Evolutionary conservation across 2,797 vertebrate genomes (phyloP).

Genomic region (Hybognathus amarus): DNA sequence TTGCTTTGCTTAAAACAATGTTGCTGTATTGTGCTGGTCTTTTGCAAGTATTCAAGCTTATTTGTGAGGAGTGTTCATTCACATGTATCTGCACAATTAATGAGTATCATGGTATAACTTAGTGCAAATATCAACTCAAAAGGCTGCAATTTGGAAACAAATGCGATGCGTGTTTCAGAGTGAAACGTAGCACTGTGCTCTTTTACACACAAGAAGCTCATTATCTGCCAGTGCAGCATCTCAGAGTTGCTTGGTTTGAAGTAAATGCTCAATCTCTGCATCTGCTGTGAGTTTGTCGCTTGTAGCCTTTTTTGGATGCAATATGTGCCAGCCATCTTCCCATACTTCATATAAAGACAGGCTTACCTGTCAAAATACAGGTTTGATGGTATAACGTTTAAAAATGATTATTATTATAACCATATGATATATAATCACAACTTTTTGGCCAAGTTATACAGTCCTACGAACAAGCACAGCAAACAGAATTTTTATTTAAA

Average conservation of each 20-base stretch:
- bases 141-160: background rate
- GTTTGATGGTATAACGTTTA: background rate
- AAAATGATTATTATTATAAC: background rate
- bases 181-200: background rate
- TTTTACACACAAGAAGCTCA: background rate
- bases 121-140: background rate
- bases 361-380: background rate
- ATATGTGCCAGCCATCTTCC: background rate
- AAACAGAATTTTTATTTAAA: background rate
- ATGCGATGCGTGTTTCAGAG: background rate
- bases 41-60: background rate
- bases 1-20: background rate
- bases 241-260: background rate
- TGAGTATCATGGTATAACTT: background rate
- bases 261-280: background rate
- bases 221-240: background rate
- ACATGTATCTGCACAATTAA: background rate
- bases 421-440: background rate
- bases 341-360: background rate
- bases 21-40: background rate
- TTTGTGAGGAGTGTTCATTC: background rate
- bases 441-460: background rate
- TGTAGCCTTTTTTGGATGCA: background rate
- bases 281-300: background rate
- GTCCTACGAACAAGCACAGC: background rate